A percentile compares a stretch with the other conserved stretches of the same genome.
phyloP scores from a whole-genome alignment of 2,113 vertebrate species.

The Charina bottae region DNA sequence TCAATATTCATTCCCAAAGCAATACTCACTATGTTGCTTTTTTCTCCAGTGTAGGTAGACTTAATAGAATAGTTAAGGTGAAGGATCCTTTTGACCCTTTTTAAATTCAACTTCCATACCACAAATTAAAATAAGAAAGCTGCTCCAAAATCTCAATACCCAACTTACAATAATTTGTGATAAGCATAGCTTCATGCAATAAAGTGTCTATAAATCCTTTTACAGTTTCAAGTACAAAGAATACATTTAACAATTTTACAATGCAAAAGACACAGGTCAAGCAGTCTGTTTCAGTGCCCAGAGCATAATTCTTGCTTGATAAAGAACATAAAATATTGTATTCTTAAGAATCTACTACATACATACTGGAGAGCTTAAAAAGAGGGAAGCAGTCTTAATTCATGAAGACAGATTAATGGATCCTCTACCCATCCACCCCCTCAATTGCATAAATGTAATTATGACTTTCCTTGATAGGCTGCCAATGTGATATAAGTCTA shows the following conservation, averaged over 20 bases:
- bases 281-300: conserved; percentile 6
- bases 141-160: conserved; percentile 14
- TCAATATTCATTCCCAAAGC: conserved; percentile 26
- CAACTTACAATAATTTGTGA: conserved; percentile 63
- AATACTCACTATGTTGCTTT: conserved; percentile 37
- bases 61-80: conserved; percentile 43
- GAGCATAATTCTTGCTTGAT: conserved; percentile 22
- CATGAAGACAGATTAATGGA: conserved; percentile 42
- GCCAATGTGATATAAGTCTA: conserved; percentile 75
- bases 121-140: conserved; percentile 69
- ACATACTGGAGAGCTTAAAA: conserved; percentile 31
- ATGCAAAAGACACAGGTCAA: conserved; percentile 34
- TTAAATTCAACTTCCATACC: conserved; percentile 67
- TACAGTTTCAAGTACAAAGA: conserved; percentile 44
- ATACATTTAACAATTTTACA: conserved; percentile 36
- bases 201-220: conserved; percentile 54
- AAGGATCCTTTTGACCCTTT: conserved; percentile 59
- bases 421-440: conserved; percentile 33
- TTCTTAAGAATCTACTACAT: conserved; percentile 4
- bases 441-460: not conserved
- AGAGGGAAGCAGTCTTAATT: conserved; percentile 28
- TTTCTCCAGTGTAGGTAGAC: not conserved
- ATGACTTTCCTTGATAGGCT: conserved; percentile 65
- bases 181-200: conserved; percentile 55
- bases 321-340: conserved; percentile 19